Base-by-base conservation (phyloP, 2,888 invertebrate genomes). In the Plagodis pulveraria region DNA sequence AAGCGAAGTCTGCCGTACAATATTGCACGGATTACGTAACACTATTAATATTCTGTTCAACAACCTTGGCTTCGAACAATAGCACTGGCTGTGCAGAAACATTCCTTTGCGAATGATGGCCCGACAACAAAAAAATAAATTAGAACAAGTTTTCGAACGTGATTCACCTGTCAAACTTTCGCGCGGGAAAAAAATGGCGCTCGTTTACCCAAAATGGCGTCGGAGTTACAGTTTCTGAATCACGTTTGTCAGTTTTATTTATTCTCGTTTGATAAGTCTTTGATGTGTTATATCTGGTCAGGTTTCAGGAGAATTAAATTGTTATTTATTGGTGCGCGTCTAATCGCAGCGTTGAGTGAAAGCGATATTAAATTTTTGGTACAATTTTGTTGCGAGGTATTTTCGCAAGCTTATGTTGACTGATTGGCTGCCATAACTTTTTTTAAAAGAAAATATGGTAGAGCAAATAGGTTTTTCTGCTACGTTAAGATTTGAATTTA, bases 111-210 rank as follows among this genome's bases (percentile, higher is more conserved):
- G 34, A 51, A 32, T 49, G 41, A 52, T 43, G 35, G 51, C 46
- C 43, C 43, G 47, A 48, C 46, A 55, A 55, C 58, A 67, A 65
- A 55, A 60, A 67, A 65, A 65, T 9, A 5, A 62, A 63, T 40
- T 42, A 62, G 65, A 66, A 58, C 66, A 65, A 60, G 65, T 65
- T 63, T 74, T 73, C 74, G 74, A 73, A 74, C 78, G 77, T 87
- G 86, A 87, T 57, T 87, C 87, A 87, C 80, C 83, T 85, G 85
- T 84, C 83, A 85, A 86, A 85, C 84, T 86, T 87, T 87, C 85
- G 84, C 84, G 84, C 70, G 73, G 67, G 69, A 77, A 69, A 74
- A 47, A 75, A 81, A 81, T 74, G 74, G 74, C 72, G 65, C 63
- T 51, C 44, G 12, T 53, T 41, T 60, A 12, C 10, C 50, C 43